Conservation (phyloP, 2,113 vertebrate genomes). For the Orycteropus afer region DNA sequence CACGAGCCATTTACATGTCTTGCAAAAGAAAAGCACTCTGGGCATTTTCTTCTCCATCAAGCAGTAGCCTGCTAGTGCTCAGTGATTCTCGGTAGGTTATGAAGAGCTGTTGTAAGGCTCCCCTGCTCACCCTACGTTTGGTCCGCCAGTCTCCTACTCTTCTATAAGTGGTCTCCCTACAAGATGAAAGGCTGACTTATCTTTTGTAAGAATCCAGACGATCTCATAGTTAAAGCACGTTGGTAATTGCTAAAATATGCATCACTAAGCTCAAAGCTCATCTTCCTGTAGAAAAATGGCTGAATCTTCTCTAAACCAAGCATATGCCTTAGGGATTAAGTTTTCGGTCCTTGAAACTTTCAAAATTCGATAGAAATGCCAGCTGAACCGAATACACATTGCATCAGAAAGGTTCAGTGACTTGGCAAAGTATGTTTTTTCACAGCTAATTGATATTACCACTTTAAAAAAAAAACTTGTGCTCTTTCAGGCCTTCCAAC, state of each 20-base stretch:
- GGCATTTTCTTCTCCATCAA: background rate
- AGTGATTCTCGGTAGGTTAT: background rate
- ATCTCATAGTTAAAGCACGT: background rate
- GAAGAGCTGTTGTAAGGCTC: background rate
- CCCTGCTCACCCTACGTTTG: too few species aligned
- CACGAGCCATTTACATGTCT: background rate
- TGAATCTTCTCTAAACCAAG: background rate
- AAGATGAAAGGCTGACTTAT: background rate
- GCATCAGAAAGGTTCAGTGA: background rate
- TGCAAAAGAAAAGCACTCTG: background rate
- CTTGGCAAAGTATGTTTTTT: background rate
- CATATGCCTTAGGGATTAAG: background rate
- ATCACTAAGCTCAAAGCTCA: conserved; percentile 27
- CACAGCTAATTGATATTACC: background rate
- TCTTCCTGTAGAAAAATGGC: conserved; percentile 38
- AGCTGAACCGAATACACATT: background rate
- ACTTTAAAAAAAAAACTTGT: background rate
- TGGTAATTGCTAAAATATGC: conserved; percentile 14
- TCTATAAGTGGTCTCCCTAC: background rate
- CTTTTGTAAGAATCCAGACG: background rate
- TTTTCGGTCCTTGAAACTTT: background rate
- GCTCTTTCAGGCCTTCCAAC: conserved; percentile 31
- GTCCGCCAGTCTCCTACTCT: background rate
- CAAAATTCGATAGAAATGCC: background rate
- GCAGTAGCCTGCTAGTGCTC: background rate